Conservation (phyloP, 2,888 invertebrate genomes). For the Rosalia funebris region DNA sequence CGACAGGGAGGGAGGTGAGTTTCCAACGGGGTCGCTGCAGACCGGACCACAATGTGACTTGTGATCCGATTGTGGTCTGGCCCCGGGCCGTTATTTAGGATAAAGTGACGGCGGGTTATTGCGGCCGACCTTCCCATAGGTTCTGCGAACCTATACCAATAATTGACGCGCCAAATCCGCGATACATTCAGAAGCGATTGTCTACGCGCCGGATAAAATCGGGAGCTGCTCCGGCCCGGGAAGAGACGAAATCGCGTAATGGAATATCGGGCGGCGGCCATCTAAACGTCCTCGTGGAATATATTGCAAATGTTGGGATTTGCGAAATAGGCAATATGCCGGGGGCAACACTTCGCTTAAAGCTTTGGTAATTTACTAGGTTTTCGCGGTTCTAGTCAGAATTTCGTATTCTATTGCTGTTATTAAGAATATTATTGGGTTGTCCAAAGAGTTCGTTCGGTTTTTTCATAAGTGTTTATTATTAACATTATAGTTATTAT, state of each 20-base stretch:
- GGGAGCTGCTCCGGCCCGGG: background rate
- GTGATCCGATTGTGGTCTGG: slow-evolving; percentile 48
- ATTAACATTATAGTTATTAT: too few species aligned
- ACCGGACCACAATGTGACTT: slow-evolving; percentile 42
- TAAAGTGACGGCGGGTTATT: slow-evolving; percentile 53
- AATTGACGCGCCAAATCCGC: slow-evolving; percentile 47
- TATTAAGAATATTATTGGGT: too few species aligned
- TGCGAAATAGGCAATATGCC: background rate
- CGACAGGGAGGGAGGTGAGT: slow-evolving; percentile 6
- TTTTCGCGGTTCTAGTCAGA: background rate
- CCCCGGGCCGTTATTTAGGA: slow-evolving; percentile 50
- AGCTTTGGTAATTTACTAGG: background rate
- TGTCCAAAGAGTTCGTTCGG: too few species aligned
- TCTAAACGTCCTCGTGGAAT: background rate
- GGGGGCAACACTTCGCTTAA: background rate
- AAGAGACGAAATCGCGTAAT: background rate
- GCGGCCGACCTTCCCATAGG: slow-evolving; percentile 37
- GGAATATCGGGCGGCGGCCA: background rate
- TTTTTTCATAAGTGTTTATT: too few species aligned
- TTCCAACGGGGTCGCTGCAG: background rate
- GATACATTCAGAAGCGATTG: slow-evolving; percentile 29
- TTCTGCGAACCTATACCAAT: slow-evolving; percentile 42
- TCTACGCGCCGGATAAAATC: slow-evolving; percentile 10
- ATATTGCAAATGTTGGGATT: background rate
- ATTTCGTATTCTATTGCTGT: too few species aligned